Base-by-base conservation (phyloP, 2,888 invertebrate genomes). In the Limnephilus rhombicus region DNA sequence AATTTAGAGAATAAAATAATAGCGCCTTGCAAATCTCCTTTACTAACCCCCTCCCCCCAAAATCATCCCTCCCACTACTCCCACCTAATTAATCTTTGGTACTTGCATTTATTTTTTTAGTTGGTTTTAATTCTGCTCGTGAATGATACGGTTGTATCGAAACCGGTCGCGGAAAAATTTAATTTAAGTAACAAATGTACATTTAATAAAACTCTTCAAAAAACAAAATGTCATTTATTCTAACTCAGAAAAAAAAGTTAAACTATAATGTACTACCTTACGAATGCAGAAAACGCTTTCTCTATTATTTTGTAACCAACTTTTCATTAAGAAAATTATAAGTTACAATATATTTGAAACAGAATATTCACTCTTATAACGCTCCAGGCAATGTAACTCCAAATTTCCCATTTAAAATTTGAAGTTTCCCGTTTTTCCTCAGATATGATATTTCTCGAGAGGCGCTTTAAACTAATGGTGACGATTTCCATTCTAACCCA, bases 391-490 rank as follows among this genome's bases (percentile, higher is more conserved):
- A 34, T 87, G 45, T 87, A 31, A 87, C 53, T 49, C 68, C 7
- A 68, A 68, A n/a, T 68, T 68, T 68, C 68, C 37, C 83, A 18
- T 83, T 83, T 83, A 41, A 37, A 37, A 31, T 83, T 83, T 31
- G 37, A 83, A 83, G 37, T 83, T 83, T 83, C 37, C 29, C 83
- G 83, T 83, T 37, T 41, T 83, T 41, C 83, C 12, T 18, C n/a
- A 83, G 83, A 83, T 68, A 83, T 83, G 24, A 34, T 83, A 34
- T 83, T 83, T 41, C 83, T 37, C 37, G 37, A 41, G 37, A 83
- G 83, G 83, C 83, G 37, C 83, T 37, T 83, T 37, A 83, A 83
- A 83, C 83, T 83, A 83, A 83, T 83, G 83, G 83, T 83, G 83
- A 37, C 83, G 83, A 83, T 83, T 83, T 37, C 83, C 83, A 83